Evolutionary conservation across 2,888 invertebrate species (phyloP), one percentile per base, ranked within the genome.

Genomic region (Hirudinaria manillensis): DNA sequence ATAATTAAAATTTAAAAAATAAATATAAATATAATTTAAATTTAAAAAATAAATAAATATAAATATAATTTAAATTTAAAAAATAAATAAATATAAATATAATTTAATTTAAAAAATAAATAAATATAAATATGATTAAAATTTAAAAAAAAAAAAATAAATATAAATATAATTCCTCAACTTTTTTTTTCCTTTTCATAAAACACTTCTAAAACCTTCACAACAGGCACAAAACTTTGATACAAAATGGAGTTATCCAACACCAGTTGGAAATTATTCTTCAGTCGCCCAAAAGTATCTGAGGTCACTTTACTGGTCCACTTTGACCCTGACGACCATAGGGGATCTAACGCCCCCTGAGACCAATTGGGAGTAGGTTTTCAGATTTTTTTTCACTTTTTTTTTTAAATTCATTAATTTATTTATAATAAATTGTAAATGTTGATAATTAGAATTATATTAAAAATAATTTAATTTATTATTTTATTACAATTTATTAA

Each of bases 291-390:
- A 95, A 82, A 95, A 95, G 86, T 96, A 96, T 86, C 89, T 96
- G 74, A 94, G 93, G 66, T 96, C 94, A 4, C 88, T 96, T 70
- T 96, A 96, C 87, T 96, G 96, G 96, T 95, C 96, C 3, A 96
- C 95, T 0, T 88, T 96, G 78, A 96, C 96, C 0, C 88, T 96
- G 77, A 96, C 96, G 56, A 96, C 96, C 65, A 96, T 96, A 79
- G 96, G 96, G 32, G 96, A 96, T 85, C 89, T 96, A 79, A 95
- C 95, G 1, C 94, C 94, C 4, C 96, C 96, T 0, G 94, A 94
- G 85, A 93, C 94, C 78, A 94, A 95, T 87, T 93, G 92, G 85
- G 93, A 96, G 96, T 96, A 88, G 93, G 95, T 86, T 79, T 45
- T 16, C 4, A 45, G n/a, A n/a, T 21, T 24, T 38, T 16, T 24